Evolutionary conservation across 37 sponge, comb jelly and placozoan genomes (phyloP).

Genomic region (Corticium candelabrum): DNA sequence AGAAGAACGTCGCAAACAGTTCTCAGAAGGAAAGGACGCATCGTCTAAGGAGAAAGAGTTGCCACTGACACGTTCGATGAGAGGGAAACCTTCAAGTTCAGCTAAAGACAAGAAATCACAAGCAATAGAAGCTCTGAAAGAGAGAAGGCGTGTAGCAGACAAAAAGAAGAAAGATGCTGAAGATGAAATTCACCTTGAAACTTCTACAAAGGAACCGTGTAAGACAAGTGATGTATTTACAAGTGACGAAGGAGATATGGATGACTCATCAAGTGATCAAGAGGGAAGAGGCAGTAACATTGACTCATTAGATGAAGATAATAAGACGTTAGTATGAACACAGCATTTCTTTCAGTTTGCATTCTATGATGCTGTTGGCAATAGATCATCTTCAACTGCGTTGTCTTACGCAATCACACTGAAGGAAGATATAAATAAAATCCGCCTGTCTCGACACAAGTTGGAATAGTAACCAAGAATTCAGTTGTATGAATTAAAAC

Average conservation of each 20-base stretch:
- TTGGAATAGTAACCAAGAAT: constrained; percentile 82
- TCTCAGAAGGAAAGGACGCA: constrained; percentile 28
- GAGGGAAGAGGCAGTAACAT: not conserved
- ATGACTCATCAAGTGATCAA: constrained; percentile 37
- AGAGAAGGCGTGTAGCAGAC: constrained; percentile 64
- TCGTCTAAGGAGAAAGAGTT: constrained; percentile 16
- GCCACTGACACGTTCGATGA: not conserved
- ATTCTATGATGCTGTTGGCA: no score
- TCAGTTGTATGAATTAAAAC: not conserved
- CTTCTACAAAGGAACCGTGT: constrained; percentile 27
- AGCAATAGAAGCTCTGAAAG: constrained; percentile 81
- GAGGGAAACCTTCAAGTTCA: constrained; percentile 13
- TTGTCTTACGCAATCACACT: no score
- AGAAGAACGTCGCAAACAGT: constrained; percentile 36
- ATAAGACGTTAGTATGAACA: no score
- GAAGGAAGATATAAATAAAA: constrained; percentile 11
- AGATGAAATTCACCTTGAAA: not conserved
- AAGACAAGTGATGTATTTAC: constrained; percentile 44
- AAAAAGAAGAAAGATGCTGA: constrained; percentile 54
- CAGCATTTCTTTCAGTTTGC: no score
- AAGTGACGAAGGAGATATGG: constrained; percentile 23
- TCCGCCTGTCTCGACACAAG: constrained; percentile 80
- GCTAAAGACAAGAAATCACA: constrained; percentile 44
- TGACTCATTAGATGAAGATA: no score
- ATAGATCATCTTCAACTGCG: no score